These are phyloP conservation scores for Tympanoctomys barrerae DNA, from an alignment of 2,797 vertebrate species.

Conservation along the genomic window DNA sequence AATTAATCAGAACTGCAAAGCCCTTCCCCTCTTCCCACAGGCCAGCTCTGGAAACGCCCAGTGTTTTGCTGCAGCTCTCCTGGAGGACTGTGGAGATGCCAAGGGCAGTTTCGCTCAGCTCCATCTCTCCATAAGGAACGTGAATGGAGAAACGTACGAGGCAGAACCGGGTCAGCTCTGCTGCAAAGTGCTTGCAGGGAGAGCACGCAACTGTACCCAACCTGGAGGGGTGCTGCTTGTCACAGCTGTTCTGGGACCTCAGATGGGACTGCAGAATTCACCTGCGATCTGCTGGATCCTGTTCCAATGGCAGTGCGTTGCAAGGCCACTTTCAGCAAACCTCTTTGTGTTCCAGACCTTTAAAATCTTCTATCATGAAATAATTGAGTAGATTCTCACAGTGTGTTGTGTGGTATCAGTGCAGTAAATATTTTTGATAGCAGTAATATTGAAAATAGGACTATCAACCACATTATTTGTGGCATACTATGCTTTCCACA, in stretches of 20 bases:
- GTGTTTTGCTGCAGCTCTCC: slow-evolving; percentile 48
- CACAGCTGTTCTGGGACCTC: background rate
- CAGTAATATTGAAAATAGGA: slow-evolving; percentile 21
- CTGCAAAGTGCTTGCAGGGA: slow-evolving; percentile 51
- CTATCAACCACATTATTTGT: slow-evolving; percentile 17
- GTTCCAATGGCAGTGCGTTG: background rate
- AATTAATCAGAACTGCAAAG: slow-evolving; percentile 78
- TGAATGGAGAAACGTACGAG: slow-evolving; percentile 4
- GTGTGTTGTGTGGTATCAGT: background rate
- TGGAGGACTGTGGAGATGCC: slow-evolving; percentile 41
- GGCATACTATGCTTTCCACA: background rate
- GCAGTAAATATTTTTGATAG: slow-evolving; percentile 3
- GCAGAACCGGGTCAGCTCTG: slow-evolving; percentile 70
- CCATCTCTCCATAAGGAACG: slow-evolving; percentile 47
- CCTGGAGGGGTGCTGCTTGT: slow-evolving; percentile 28
- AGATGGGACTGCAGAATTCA: slow-evolving; percentile 27
- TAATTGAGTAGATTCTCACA: background rate
- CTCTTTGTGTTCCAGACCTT: background rate
- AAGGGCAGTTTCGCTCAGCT: slow-evolving; percentile 66
- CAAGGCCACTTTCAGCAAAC: slow-evolving; percentile 2
- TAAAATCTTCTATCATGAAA: background rate
- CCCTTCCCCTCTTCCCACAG: slow-evolving; percentile 65
- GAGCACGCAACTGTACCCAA: background rate
- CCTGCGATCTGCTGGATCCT: slow-evolving; percentile 20
- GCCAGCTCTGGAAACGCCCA: slow-evolving; percentile 62